Conservation (phyloP, 2,797 vertebrate species). For the Rhinophrynus dorsalis region DNA sequence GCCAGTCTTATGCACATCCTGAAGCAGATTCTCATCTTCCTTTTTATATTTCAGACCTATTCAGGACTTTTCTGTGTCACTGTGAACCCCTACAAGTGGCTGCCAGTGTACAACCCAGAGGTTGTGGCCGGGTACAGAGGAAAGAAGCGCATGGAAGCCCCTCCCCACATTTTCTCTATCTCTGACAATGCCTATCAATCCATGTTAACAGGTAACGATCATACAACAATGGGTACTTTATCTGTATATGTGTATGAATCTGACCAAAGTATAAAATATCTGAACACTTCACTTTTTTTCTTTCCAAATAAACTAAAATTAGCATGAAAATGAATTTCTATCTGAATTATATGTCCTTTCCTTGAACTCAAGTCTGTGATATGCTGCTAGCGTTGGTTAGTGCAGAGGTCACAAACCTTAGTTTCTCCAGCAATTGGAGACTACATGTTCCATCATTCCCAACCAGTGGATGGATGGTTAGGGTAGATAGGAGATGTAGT, state of each 20-base stretch:
- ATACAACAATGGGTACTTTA: not conserved
- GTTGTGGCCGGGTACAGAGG: constrained; percentile 39
- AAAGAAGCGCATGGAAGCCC: constrained; percentile 39
- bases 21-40: too few species aligned
- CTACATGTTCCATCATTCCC: too few species aligned
- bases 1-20: too few species aligned
- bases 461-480: too few species aligned
- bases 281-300: not conserved
- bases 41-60: constrained; percentile 36
- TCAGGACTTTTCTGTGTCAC: constrained; percentile 28
- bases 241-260: not conserved
- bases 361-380: too few species aligned
- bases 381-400: too few species aligned
- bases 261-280: not conserved
- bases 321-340: not conserved
- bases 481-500: too few species aligned
- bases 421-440: too few species aligned
- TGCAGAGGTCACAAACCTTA: too few species aligned
- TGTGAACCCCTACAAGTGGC: constrained; percentile 42
- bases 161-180: constrained; percentile 46
- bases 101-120: constrained; percentile 40
- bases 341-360: not conserved
- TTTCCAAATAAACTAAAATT: not conserved
- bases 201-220: constrained; percentile 34
- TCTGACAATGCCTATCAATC: constrained; percentile 43